phyloP scores from a whole-genome alignment of 2,888 invertebrate genomes.

The Rhamnusium bicolor region DNA sequence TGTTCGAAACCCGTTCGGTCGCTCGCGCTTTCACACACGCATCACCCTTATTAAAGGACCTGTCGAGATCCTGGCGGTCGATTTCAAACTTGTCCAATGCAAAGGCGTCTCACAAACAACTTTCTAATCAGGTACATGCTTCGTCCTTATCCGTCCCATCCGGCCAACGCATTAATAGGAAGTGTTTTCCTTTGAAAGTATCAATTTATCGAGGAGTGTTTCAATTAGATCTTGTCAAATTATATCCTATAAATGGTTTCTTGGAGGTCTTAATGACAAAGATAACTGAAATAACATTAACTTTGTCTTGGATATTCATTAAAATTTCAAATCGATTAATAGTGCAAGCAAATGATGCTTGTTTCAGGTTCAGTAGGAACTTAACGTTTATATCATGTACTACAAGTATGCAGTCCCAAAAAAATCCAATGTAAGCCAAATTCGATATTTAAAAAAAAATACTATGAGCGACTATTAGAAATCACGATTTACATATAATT shows the following conservation, averaged over 20 bases:
- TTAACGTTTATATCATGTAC: too few species aligned
- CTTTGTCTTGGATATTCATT: neutral
- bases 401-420: too few species aligned
- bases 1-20: conserved; percentile 25
- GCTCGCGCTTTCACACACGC: conserved; percentile 19
- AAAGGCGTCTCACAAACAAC: conserved; percentile 21
- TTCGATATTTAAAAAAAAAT: too few species aligned
- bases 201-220: conserved; percentile 26
- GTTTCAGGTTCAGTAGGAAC: too few species aligned
- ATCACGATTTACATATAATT: too few species aligned
- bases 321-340: neutral
- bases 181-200: conserved; percentile 7
- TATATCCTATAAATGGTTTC: conserved; percentile 13
- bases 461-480: too few species aligned
- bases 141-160: conserved; percentile 17
- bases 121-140: conserved; percentile 26
- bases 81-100: conserved; percentile 25
- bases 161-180: conserved; percentile 14
- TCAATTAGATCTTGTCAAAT: conserved; percentile 28
- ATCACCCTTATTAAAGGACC: conserved; percentile 36
- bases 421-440: too few species aligned
- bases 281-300: conserved; percentile 12
- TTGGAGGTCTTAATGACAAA: conserved; percentile 12
- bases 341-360: too few species aligned
- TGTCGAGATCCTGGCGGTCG: conserved; percentile 30